Evolutionary conservation across 2,888 invertebrate species (phyloP).

Genomic region (Xestobium rufovillosum): DNA sequence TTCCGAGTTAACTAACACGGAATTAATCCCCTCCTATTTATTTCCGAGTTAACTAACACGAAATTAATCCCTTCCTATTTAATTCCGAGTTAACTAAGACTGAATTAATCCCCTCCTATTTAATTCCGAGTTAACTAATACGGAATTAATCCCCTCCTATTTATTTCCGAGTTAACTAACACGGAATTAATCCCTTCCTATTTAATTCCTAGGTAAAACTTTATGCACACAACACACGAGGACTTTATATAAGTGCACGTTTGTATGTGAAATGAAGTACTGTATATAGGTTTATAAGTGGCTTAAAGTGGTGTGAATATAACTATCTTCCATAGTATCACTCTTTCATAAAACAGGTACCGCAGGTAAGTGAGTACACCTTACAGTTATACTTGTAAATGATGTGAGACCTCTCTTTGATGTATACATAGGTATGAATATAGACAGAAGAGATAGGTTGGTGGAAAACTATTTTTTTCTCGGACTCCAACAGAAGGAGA

Average conservation of each 20-base stretch:
- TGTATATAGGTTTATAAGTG: too few relatives aligned
- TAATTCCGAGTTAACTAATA: too few relatives aligned
- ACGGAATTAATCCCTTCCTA: slow-evolving; percentile 1
- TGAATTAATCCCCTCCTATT: too few relatives aligned
- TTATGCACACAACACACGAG: too few relatives aligned
- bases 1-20: too few relatives aligned
- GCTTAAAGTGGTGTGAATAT: neutral
- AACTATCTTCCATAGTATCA: neutral
- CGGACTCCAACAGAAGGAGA: slow-evolving; percentile 3
- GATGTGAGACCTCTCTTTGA: slow-evolving; percentile 1
- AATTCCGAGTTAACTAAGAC: too few relatives aligned
- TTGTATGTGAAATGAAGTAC: neutral
- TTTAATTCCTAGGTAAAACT: slow-evolving; percentile 1
- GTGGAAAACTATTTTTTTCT: slow-evolving; percentile 2
- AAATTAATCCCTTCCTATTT: too few relatives aligned
- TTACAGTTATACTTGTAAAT: slow-evolving; percentile 1
- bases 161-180: slow-evolving; percentile 1
- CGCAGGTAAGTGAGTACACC: slow-evolving; percentile 1
- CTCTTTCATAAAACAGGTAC: slow-evolving; percentile 1
- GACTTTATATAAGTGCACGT: slow-evolving; percentile 3
- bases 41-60: too few relatives aligned
- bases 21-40: too few relatives aligned
- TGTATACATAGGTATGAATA: slow-evolving; percentile 1
- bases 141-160: too few relatives aligned
- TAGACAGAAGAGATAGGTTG: slow-evolving; percentile 2